Conservation (phyloP, 2,888 invertebrate genomes). For the Tineola bisselliella region DNA sequence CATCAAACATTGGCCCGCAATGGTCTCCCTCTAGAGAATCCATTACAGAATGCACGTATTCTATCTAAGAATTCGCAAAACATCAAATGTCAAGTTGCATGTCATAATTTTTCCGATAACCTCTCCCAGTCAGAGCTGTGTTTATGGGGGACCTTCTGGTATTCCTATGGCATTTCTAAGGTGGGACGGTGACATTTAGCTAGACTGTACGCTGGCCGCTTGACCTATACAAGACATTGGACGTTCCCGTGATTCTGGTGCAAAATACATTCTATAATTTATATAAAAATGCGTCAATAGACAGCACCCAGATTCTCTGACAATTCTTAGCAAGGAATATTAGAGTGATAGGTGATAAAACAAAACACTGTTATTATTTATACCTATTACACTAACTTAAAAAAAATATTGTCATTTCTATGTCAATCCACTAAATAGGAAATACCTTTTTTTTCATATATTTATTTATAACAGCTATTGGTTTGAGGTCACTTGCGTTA, state of each 20-base stretch:
- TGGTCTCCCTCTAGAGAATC: neutral
- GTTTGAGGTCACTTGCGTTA: too few species aligned
- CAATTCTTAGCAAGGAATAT: too few species aligned
- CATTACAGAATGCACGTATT: neutral
- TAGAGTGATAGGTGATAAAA: too few species aligned
- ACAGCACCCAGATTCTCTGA: too few species aligned
- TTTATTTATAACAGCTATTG: too few species aligned
- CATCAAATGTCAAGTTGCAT: conserved; percentile 3
- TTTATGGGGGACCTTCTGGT: conserved; percentile 5
- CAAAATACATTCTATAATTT: too few species aligned
- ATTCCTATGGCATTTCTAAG: conserved; percentile 10
- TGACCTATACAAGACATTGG: conserved; percentile 29
- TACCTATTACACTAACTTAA: too few species aligned
- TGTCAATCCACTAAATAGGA: too few species aligned
- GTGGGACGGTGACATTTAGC: conserved; percentile 33
- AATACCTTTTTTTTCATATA: too few species aligned
- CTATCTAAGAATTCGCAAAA: neutral
- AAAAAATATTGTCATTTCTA: too few species aligned
- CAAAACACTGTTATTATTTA: too few species aligned
- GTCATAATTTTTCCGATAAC: conserved; percentile 8
- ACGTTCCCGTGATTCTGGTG: neutral
- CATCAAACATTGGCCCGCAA: neutral
- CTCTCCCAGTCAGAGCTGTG: neutral
- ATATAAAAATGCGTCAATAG: too few species aligned
- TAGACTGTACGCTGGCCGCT: conserved; percentile 27